phyloP scores from a whole-genome alignment of 2,113 vertebrate species.

The Bubo scandiacus region DNA sequence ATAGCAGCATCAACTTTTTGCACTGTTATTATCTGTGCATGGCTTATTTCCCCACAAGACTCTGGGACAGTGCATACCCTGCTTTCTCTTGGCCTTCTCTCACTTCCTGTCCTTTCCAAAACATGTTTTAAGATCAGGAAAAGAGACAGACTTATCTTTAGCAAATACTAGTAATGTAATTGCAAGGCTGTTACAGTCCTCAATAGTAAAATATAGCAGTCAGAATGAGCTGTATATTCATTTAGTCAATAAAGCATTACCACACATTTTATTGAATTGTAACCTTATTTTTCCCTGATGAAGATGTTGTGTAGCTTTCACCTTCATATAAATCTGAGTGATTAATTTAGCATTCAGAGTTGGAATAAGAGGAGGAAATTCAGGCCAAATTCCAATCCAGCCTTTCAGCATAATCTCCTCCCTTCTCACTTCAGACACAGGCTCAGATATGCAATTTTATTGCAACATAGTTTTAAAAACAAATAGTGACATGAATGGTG shows the following conservation, averaged over 20 bases:
- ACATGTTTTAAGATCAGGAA: conserved; percentile 11
- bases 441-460: background rate
- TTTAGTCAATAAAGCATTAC: conserved; percentile 67
- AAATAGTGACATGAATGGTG: background rate
- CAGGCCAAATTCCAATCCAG: conserved; percentile 46
- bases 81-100: background rate
- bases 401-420: background rate
- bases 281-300: conserved; percentile 62
- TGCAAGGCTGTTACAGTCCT: conserved; percentile 38
- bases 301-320: conserved; percentile 38
- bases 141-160: conserved; percentile 45
- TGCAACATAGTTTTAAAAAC: background rate
- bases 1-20: conserved; percentile 63
- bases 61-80: background rate
- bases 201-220: conserved; percentile 57
- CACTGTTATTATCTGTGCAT: conserved; percentile 25
- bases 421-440: background rate
- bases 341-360: conserved; percentile 64
- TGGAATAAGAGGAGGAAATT: background rate
- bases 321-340: conserved; percentile 60
- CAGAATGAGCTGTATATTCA: conserved; percentile 40
- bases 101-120: background rate
- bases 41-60: conserved; percentile 53
- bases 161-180: conserved; percentile 42
- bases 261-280: conserved; percentile 54